Evolutionary conservation across 2,113 vertebrate genomes (phyloP), one percentile per base, ranked within the genome.

Genomic region (Corvus moneduloides): DNA sequence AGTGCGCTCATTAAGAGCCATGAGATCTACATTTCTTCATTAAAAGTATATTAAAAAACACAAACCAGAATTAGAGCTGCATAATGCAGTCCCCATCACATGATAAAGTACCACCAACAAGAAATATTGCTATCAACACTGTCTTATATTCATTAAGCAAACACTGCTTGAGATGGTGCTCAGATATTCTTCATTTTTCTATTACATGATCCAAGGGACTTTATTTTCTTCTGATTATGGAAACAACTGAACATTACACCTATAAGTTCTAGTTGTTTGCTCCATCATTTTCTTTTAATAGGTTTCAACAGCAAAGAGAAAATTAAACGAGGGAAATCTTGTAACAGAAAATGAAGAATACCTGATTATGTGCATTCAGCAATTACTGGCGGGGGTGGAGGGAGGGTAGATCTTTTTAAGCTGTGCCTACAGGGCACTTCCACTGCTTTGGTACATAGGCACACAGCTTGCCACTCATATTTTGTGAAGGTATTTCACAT

Each of bases 261-360:
- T 86, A 27, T 94, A 92, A 81, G 52, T 92, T 94, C 75, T 90
- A 88, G 64, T 61, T 78, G 85, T 76, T 94, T 84, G 76, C 68
- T 92, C 56, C n/a, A 52, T 93, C 56, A 81, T 92, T 94, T 97
- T 77, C 35, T 87, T 96, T 95, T 94, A 92, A 96, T 94, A 93
- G 75, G 44, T 94, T 95, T 92, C 82, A 74, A 74, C 27, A 75
- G 28, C 83, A 91, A 93, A 78, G 68, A 93, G 85, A 93, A 94
- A 93, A 94, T 95, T 88, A 95, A 92, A 71, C 72, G 51, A 41
- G 19, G 48, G 27, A 84, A 95, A 84, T 61, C 51, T 74, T 77
- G 75, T 43, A 84, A 46, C 17, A 94, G 78, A 77, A 96, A 93
- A 89, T 78, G 68, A 90, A 86, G 82, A 90, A 88, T 74, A 84